Conservation (phyloP, 2,888 invertebrate genomes). For the Drosophila pseudotakahashii region DNA sequence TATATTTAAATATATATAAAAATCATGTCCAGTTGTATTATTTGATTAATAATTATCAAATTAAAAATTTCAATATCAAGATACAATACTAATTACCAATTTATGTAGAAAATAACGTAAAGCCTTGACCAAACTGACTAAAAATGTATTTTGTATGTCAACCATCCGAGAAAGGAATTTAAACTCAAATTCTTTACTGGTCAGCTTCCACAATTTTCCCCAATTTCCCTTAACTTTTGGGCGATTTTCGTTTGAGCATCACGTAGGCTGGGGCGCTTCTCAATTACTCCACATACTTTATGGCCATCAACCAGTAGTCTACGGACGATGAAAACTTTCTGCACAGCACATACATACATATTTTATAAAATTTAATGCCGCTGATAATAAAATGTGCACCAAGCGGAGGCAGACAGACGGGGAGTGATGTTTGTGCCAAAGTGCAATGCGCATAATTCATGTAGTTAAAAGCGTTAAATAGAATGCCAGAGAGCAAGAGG, state of each 20-base stretch:
- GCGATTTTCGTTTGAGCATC: conserved; percentile 21
- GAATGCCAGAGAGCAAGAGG: conserved; percentile 35
- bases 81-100: too few relatives aligned
- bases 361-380: conserved; percentile 69
- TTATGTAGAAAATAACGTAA: too few relatives aligned
- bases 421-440: conserved; percentile 47
- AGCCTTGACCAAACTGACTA: neutral
- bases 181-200: conserved; percentile 28
- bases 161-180: neutral
- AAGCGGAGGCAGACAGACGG: conserved; percentile 11
- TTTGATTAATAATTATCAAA: too few relatives aligned
- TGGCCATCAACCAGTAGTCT: conserved; percentile 34
- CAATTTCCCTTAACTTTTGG: conserved; percentile 2
- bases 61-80: too few relatives aligned
- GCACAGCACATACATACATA: conserved; percentile 37
- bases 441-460: conserved; percentile 63
- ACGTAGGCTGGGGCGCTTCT: conserved; percentile 40
- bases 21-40: too few relatives aligned
- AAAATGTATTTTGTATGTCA: conserved; percentile 17
- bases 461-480: conserved; percentile 63
- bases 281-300: conserved; percentile 44
- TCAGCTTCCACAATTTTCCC: conserved; percentile 29
- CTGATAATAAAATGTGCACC: conserved; percentile 65
- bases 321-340: conserved; percentile 41
- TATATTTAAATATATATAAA: too few relatives aligned